Conservation (phyloP, 2,797 vertebrate genomes). For the Myripristis jacobus region DNA sequence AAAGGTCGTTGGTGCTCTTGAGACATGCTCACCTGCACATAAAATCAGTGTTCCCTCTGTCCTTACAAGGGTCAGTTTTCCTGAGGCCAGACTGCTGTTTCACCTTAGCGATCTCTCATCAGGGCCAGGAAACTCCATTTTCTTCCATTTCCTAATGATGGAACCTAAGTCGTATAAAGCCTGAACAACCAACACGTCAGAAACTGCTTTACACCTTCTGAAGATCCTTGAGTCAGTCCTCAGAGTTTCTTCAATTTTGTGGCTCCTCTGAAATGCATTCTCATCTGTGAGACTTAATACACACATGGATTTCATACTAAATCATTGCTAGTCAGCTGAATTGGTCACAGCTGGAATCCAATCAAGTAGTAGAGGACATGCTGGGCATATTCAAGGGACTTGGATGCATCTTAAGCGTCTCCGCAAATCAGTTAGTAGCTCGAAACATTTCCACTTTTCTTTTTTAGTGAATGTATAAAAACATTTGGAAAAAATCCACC, state of each 20-base stretch:
- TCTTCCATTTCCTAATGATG: background rate
- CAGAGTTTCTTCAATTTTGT: background rate
- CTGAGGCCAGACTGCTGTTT: background rate
- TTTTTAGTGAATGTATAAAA: too few species aligned
- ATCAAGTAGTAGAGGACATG: too few species aligned
- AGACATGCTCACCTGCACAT: too few species aligned
- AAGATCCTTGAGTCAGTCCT: background rate
- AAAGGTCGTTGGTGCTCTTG: too few species aligned
- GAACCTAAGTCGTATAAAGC: background rate
- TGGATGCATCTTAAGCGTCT: too few species aligned
- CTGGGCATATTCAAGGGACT: too few species aligned
- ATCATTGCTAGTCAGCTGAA: background rate
- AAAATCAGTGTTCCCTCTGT: constrained; percentile 5
- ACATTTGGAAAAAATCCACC: too few species aligned
- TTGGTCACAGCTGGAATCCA: background rate
- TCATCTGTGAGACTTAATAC: background rate
- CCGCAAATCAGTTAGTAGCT: too few species aligned
- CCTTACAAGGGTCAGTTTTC: constrained; percentile 11
- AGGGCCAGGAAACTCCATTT: constrained; percentile 7
- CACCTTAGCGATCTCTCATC: background rate
- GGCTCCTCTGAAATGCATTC: background rate
- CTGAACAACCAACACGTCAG: background rate
- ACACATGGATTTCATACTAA: too few species aligned
- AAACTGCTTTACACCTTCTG: constrained; percentile 13
- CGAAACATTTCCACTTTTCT: too few species aligned